Evolutionary conservation across 1,140 invertebrate species (phyloP).

Genomic region (Drosophila littoralis): DNA sequence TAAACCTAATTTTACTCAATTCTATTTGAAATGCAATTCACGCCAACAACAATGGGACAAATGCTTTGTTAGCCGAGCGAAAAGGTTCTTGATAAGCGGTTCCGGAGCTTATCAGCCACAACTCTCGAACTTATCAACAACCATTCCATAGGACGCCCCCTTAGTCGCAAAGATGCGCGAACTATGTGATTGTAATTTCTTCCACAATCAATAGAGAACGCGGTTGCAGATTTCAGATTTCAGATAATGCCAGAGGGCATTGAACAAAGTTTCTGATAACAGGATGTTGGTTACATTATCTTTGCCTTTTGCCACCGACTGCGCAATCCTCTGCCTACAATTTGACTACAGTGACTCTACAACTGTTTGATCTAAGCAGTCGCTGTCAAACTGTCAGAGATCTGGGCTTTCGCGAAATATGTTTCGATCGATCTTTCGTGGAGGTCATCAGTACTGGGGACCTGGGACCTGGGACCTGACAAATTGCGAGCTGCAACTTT

Average conservation of each 20-base stretch:
- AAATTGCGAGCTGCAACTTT: too few relatives aligned
- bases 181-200: not conserved
- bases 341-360: too few relatives aligned
- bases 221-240: not conserved
- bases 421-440: too few relatives aligned
- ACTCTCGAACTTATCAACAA: conserved; percentile 8
- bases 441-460: too few relatives aligned
- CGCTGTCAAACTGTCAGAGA: too few relatives aligned
- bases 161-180: not conserved
- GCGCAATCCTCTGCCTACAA: not conserved
- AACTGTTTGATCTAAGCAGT: too few relatives aligned
- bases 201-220: not conserved
- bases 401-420: too few relatives aligned
- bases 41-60: too few relatives aligned
- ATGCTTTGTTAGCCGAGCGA: too few relatives aligned
- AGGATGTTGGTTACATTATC: too few relatives aligned
- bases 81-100: conserved; percentile 24
- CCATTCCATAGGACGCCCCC: conserved; percentile 6
- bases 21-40: conserved; percentile 15
- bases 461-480: too few relatives aligned
- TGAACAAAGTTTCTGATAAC: too few relatives aligned
- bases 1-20: conserved; percentile 7
- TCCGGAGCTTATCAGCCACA: conserved; percentile 15
- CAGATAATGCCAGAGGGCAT: not conserved
- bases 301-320: not conserved